Conservation (phyloP, 2,113 vertebrate species). For the Apodemus speciosus region DNA sequence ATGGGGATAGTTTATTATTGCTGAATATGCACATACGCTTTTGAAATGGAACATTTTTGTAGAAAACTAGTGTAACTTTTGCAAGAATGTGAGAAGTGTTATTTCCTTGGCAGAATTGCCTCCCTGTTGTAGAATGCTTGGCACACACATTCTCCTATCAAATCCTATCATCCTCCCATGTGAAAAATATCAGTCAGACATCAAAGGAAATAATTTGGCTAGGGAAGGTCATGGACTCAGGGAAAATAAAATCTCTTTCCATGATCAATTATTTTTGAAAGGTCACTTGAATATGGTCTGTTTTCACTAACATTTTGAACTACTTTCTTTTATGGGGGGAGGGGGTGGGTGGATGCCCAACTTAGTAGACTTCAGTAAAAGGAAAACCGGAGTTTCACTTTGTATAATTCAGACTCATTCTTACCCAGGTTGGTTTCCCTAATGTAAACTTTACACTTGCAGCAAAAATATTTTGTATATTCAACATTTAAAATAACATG, state of each 20-base stretch:
- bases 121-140: constrained; percentile 44
- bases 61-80: constrained; percentile 9
- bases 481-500: background rate
- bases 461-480: constrained; percentile 30
- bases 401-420: background rate
- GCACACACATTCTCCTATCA: background rate
- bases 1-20: constrained; percentile 2
- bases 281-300: constrained; percentile 35
- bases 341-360: background rate
- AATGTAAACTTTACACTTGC: background rate
- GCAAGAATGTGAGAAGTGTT: constrained; percentile 19
- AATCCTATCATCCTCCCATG: constrained; percentile 12
- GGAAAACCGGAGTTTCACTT: background rate
- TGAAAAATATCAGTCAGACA: constrained; percentile 50
- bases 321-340: background rate
- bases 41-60: background rate
- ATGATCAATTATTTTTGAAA: constrained; percentile 59
- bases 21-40: background rate
- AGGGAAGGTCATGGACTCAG: background rate
- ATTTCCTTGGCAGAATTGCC: constrained; percentile 22
- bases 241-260: constrained; percentile 62
- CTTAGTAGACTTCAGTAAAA: background rate
- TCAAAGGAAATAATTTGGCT: constrained; percentile 69
- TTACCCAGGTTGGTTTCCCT: background rate
- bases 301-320: constrained; percentile 55